Conservation (phyloP, 1,140 invertebrate genomes). For the Drosophila teissieri region DNA sequence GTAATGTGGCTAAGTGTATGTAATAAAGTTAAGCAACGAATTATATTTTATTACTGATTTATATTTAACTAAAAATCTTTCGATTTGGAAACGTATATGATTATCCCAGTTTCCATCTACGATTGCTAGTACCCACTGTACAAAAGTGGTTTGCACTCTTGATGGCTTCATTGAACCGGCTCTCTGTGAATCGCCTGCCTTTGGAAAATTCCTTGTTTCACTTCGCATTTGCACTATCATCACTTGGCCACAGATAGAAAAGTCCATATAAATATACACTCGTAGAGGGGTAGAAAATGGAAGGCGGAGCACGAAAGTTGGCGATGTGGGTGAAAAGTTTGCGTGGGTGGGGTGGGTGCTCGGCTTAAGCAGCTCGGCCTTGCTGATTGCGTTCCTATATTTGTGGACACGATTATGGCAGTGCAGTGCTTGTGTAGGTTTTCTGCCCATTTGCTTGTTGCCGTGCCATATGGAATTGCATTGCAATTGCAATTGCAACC, state of each 20-base stretch:
- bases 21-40: not conserved
- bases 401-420: conserved; percentile 1
- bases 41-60: not conserved
- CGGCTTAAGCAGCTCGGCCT: conserved; percentile 52
- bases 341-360: not conserved
- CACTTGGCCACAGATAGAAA: conserved; percentile 6
- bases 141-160: conserved; percentile 51
- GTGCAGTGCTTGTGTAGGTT: conserved; percentile 5
- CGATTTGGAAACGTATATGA: not conserved
- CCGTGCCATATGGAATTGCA: conserved; percentile 41
- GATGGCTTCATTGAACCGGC: conserved; percentile 74
- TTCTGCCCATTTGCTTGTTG: conserved; percentile 39
- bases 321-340: conserved; percentile 28
- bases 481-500: conserved; percentile 47
- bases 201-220: conserved; percentile 74
- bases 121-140: conserved; percentile 10
- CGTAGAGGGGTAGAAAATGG: not conserved
- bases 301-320: conserved; percentile 13
- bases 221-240: conserved; percentile 69
- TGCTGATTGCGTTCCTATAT: conserved; percentile 63
- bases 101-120: too few species aligned
- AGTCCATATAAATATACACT: conserved; percentile 19
- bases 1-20: not conserved
- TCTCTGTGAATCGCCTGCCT: conserved; percentile 14
- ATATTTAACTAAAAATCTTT: too few species aligned